Percentiles rank a stretch among this genome's conserved stretches.
phyloP scores from a whole-genome alignment of 2,113 vertebrate species.

The Zosterops japonicus region DNA sequence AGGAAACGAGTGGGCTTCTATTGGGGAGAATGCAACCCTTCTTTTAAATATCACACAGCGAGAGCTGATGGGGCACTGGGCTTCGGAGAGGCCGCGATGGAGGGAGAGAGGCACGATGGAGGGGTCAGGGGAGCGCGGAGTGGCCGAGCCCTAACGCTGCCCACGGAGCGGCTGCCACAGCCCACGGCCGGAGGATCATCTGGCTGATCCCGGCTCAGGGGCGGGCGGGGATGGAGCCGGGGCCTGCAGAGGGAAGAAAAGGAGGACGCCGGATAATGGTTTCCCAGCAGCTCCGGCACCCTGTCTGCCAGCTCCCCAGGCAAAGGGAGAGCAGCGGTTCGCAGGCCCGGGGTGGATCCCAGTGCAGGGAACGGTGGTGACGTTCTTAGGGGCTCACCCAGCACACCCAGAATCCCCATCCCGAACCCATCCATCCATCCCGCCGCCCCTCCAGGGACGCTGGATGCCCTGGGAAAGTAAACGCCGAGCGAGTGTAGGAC shows the following conservation, averaged over 20 bases:
- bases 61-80: constrained; percentile 65
- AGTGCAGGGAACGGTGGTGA: fast-evolving
- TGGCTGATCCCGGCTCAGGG: constrained; percentile 67
- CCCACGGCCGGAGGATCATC: constrained; percentile 57
- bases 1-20: constrained; percentile 77
- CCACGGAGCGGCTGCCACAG: constrained; percentile 61
- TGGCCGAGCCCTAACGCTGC: neutral
- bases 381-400: neutral
- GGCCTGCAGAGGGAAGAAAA: constrained; percentile 21
- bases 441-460: neutral
- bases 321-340: neutral
- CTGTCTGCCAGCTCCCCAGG: neutral
- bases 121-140: constrained; percentile 43
- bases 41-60: constrained; percentile 75
- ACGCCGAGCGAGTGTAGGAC: neutral
- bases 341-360: fast-evolving
- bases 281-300: neutral
- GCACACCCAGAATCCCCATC: neutral
- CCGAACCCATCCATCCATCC: neutral
- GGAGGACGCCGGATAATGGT: neutral
- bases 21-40: constrained; percentile 77
- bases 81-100: constrained; percentile 18
- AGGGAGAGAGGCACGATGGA: neutral
- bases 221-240: constrained; percentile 32
- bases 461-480: neutral